A percentile compares a stretch with the other conserved stretches of the same genome.
Conservation (phyloP, 2,113 vertebrate species). For the Etheostoma spectabile region DNA sequence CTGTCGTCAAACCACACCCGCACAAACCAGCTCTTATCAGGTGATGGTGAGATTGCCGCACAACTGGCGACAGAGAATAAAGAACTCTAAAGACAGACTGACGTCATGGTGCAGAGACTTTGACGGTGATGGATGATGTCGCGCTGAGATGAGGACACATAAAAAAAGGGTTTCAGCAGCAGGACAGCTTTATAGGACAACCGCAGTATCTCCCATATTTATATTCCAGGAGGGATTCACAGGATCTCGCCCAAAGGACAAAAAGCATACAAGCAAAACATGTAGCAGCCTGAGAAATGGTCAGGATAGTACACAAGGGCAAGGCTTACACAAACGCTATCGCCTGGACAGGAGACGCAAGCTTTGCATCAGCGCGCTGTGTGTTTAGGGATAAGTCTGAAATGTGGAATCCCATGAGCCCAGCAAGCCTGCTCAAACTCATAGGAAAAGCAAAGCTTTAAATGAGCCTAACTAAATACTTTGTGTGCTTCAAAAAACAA, state of each 20-base stretch:
- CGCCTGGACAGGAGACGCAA: constrained; percentile 39
- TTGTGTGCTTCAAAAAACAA: constrained; percentile 2
- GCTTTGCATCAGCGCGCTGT: constrained; percentile 64
- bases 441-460: constrained; percentile 45
- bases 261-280: constrained; percentile 22
- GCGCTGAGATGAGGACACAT: constrained; percentile 41
- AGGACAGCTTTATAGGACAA: constrained; percentile 14
- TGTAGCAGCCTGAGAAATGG: constrained; percentile 28
- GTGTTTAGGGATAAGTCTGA: constrained; percentile 75
- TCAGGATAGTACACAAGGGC: constrained; percentile 22
- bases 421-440: constrained; percentile 50
- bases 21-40: constrained; percentile 9
- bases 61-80: constrained; percentile 12
- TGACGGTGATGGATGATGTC: constrained; percentile 64
- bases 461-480: constrained; percentile 33
- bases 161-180: constrained; percentile 37
- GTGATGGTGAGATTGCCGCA: neutral
- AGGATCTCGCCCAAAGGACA: constrained; percentile 10
- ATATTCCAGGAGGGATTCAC: constrained; percentile 9
- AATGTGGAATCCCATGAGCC: constrained; percentile 70
- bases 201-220: constrained; percentile 26
- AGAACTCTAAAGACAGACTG: constrained; percentile 43
- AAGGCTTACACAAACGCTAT: constrained; percentile 42
- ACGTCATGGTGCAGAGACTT: constrained; percentile 63
- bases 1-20: constrained; percentile 50